A percentile compares a stretch with the other conserved stretches of the same genome.
phyloP scores from a whole-genome alignment of 2,797 vertebrate genomes.

The Tangara arthus region DNA sequence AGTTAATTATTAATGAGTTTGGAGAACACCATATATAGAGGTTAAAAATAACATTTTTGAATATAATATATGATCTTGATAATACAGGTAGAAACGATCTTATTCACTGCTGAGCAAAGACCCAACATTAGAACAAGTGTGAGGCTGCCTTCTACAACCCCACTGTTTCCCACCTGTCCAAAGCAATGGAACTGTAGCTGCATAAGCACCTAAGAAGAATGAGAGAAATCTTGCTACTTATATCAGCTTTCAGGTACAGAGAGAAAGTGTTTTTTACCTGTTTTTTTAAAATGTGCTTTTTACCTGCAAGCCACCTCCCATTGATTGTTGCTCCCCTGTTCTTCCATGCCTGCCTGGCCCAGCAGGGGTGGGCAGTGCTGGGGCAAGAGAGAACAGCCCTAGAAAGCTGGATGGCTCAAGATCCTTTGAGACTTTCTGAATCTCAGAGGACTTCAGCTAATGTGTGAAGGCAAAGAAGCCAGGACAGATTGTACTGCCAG shows the following conservation, averaged over 20 bases:
- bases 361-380: neutral
- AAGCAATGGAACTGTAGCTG: neutral
- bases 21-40: neutral
- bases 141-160: neutral
- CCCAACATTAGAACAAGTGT: neutral
- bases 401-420: neutral
- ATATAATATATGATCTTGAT: neutral
- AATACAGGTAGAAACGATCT: neutral
- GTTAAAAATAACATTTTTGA: conserved; percentile 12
- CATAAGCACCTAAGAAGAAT: neutral
- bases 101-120: neutral
- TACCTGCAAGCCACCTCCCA: too few species aligned
- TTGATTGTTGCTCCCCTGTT: neutral
- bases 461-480: neutral
- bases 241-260: neutral
- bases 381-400: neutral
- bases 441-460: neutral
- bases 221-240: neutral
- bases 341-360: neutral
- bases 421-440: neutral
- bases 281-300: neutral
- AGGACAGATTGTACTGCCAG: neutral
- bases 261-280: neutral
- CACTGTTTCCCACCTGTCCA: neutral
- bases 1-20: conserved; percentile 16